Evolutionary conservation across 2,797 vertebrate species (phyloP), one percentile per base, ranked within the genome.

Genomic region (Cryptoblepharus egeriae): DNA sequence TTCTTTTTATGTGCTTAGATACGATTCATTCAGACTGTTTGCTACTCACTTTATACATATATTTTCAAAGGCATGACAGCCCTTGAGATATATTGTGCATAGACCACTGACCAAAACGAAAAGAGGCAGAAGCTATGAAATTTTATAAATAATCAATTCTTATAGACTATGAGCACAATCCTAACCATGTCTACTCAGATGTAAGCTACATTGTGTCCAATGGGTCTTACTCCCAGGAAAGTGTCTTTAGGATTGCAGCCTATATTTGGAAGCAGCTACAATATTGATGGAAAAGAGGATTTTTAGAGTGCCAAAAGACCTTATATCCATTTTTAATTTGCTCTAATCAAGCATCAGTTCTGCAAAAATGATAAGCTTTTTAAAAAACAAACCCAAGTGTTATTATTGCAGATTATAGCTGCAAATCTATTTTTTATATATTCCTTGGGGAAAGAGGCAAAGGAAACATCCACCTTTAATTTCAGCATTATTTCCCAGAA

Each of bases 401-500:
- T 77, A 72, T 35, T 37, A 45, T 65, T 73, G 8, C 65, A 22
- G n/a, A 9, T 77, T 64, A 61, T 5, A 81, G 39, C 39, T 5
- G 35, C 65, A 30, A 22, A 58, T 11, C 57, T 39, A 58, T 81
- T 75, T 68, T 32, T 15, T 75, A 65, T 26, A 35, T 68, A 68
- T 68, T 58, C 52, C 22, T 28, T 5, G 18, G n/a, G 16, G 75
- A 3, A 8, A 67, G 74, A 61, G 55, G 20, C 15, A 26, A 81
- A 7, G 49, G 28, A 58, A 81, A 24, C 35, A 13, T 61, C 22
- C 49, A 8, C 58, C 61, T 67, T 75, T 74, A 28, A 68, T 84
- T 84, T 79, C 52, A 61, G 39, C 39, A 61, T 67, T 69, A 84
- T 75, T 79, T 79, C 77, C 70, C 55, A 79, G 39, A 79, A 79